phyloP scores from a whole-genome alignment of 2,888 invertebrate genomes.

The Melangyna quadrimaculata region DNA sequence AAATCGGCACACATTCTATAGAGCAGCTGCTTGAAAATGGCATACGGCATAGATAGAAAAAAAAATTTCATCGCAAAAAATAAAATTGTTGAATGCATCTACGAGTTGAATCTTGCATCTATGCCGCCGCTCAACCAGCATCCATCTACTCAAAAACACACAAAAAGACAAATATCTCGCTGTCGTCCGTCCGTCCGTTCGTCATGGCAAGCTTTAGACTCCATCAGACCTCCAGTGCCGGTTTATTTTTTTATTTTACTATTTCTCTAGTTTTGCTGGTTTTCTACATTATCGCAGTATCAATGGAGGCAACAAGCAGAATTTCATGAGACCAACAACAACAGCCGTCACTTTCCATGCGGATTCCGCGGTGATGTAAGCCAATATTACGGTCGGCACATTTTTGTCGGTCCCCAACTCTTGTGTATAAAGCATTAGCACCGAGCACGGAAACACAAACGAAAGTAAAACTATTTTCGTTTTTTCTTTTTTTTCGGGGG shows the following conservation, averaged over 20 bases:
- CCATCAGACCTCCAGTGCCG: conserved; percentile 51
- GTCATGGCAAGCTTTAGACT: conserved; percentile 32
- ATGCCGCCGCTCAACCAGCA: conserved; percentile 29
- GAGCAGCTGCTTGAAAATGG: conserved; percentile 15
- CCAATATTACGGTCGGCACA: conserved; percentile 36
- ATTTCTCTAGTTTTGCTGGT: conserved; percentile 10
- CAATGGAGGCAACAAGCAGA: conserved; percentile 13
- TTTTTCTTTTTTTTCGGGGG: neutral
- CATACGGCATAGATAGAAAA: conserved; percentile 17
- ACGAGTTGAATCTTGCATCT: conserved; percentile 30
- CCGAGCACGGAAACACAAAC: conserved; percentile 55
- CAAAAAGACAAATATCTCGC: conserved; percentile 50
- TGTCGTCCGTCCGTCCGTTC: conserved; percentile 33
- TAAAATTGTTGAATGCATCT: conserved; percentile 28
- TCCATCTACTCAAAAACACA: conserved; percentile 35
- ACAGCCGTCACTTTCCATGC: conserved; percentile 66
- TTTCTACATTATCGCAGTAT: conserved; percentile 17
- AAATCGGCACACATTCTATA: conserved; percentile 60
- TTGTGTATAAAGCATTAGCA: conserved; percentile 60
- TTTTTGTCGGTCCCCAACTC: conserved; percentile 30
- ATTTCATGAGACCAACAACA: conserved; percentile 31
- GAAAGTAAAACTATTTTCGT: conserved; percentile 55
- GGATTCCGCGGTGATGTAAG: conserved; percentile 60
- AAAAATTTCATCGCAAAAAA: conserved; percentile 2
- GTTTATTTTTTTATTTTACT: conserved; percentile 10